Evolutionary conservation across 2,113 vertebrate species (phyloP).

Genomic region (Nerophis lumbriciformis): DNA sequence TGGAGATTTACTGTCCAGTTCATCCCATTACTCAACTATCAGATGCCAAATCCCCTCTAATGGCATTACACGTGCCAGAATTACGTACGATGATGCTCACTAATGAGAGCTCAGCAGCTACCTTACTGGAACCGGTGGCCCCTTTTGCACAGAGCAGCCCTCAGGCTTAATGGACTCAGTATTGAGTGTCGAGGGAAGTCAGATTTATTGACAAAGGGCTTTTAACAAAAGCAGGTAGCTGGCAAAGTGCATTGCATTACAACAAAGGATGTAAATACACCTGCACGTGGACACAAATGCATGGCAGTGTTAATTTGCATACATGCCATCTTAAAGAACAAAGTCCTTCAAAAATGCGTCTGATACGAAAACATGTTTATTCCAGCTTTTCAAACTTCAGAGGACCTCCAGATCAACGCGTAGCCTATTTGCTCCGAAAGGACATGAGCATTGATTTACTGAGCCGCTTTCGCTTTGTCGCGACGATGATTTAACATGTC

Average conservation of each 20-base stretch:
- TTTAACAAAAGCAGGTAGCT: conserved; percentile 66
- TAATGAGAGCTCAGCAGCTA: conserved; percentile 64
- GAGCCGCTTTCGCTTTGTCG: conserved; percentile 39
- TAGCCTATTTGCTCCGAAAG: conserved; percentile 34
- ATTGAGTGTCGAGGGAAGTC: conserved; percentile 65
- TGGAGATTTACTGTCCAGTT: conserved; percentile 60
- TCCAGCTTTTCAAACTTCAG: neutral
- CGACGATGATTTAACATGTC: conserved; percentile 54
- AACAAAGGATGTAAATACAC: conserved; percentile 52
- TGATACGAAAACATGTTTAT: neutral
- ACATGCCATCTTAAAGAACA: neutral
- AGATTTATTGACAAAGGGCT: conserved; percentile 66
- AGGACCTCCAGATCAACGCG: conserved; percentile 27
- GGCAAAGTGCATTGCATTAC: conserved; percentile 42
- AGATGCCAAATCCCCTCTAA: conserved; percentile 80
- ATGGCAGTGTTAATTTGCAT: conserved; percentile 9
- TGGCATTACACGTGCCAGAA: conserved; percentile 75
- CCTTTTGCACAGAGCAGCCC: conserved; percentile 36
- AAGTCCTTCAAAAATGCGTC: too few species aligned
- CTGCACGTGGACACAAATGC: conserved; percentile 14
- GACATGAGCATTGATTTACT: conserved; percentile 51
- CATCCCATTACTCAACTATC: conserved; percentile 82
- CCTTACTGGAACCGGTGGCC: conserved; percentile 65
- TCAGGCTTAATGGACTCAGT: conserved; percentile 64
- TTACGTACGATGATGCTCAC: conserved; percentile 67